Evolutionary conservation across 2,888 invertebrate species (phyloP), one percentile per base, ranked within the genome.

Genomic region (Druceiella hillmani): DNA sequence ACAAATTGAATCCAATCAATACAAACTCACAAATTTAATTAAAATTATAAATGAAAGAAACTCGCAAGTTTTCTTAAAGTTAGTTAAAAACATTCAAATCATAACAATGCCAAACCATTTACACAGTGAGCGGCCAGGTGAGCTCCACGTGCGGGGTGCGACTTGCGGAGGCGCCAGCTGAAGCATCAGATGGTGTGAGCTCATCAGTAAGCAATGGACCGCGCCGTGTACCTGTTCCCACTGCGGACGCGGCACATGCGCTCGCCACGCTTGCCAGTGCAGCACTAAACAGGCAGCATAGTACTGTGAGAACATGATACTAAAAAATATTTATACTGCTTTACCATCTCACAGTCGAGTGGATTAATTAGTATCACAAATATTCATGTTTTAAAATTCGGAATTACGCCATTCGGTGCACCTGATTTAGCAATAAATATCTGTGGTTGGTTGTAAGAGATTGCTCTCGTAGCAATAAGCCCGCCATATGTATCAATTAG

Each of bases 261-360:
- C 67, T 85, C 35, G 76, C 81, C 27, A 85, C 85, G 2, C 68
- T 85, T 24, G 85, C 85, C 34, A 79, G 81, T 45, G 85, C 85
- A 28, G 85, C 85, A 17, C 68, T 81, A 20, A 65, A 69, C 48
- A n/a, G 27, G 10, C 27, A 27, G 10, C 27, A 27, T 10, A 27
- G 27, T 10, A 27, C 9, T 27, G 27, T 27, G 10, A 6, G 13
- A 28, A n/a, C 11, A 7, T n/a, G n/a, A 7, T 13, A 7, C 13
- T 28, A 10, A n/a, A n/a, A n/a, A n/a, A n/a, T n/a, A n/a, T n/a
- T n/a, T n/a, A 7, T n/a, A 13, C 25, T 7, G 9, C n/a, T 11
- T 26, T 10, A 17, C 28, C 10, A 25, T 25, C 20, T 25, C 12
- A 31, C 25, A 25, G 32, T 9, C 17, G 20, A 10, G 12, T n/a